phyloP scores from a whole-genome alignment of 2,113 vertebrate species.

The Calyptommatus sinebrachiatus region DNA sequence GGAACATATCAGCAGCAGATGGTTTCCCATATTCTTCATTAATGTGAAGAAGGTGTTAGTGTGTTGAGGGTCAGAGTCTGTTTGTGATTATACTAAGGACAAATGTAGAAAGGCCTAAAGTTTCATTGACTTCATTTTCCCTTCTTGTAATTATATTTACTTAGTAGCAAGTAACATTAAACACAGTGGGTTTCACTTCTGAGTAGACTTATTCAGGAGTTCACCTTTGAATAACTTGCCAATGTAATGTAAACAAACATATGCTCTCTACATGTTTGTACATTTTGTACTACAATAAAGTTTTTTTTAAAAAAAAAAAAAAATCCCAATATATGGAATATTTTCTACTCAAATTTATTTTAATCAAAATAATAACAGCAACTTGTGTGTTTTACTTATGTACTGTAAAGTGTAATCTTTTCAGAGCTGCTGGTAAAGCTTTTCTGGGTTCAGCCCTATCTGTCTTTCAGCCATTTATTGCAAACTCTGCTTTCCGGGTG shows the following conservation, averaged over 20 bases:
- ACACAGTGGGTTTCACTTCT: neutral
- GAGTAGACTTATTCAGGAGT: neutral
- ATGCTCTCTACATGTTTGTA: neutral
- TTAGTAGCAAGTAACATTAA: neutral
- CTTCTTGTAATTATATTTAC: neutral
- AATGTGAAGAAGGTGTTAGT: too few relatives aligned
- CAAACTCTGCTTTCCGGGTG: constrained; percentile 27
- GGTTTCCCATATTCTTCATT: too few relatives aligned
- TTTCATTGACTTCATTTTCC: too few relatives aligned
- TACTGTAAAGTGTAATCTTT: constrained; percentile 29
- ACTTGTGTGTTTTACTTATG: constrained; percentile 30
- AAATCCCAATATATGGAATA: neutral
- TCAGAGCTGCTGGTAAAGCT: constrained; percentile 2
- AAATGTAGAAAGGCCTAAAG: too few relatives aligned
- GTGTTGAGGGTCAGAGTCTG: too few relatives aligned
- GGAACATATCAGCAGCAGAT: too few relatives aligned
- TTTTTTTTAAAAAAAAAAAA: too few relatives aligned
- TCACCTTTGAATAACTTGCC: neutral
- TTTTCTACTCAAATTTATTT: neutral
- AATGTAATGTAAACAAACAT: neutral
- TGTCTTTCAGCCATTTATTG: constrained; percentile 24
- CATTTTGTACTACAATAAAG: too few relatives aligned
- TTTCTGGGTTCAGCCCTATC: constrained; percentile 14
- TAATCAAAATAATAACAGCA: constrained; percentile 6
- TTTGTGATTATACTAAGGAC: too few relatives aligned